Conservation (phyloP, 2,113 vertebrate species). For the Hippocampus mohnikei region DNA sequence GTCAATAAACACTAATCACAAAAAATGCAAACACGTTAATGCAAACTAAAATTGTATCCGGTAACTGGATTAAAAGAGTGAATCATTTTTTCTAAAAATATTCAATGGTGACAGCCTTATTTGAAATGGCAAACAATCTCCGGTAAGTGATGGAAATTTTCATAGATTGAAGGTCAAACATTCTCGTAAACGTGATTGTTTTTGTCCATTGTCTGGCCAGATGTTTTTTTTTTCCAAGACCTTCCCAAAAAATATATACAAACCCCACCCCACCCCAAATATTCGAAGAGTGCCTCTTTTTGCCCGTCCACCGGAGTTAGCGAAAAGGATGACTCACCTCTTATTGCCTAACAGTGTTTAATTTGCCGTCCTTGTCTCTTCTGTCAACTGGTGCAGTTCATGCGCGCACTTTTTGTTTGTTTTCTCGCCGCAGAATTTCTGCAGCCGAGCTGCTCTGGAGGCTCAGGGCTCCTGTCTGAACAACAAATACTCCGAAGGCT, state of each 20-base stretch:
- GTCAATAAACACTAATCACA: too few species aligned
- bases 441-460: conserved; percentile 90
- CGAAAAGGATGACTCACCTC: conserved; percentile 59
- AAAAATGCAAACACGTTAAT: too few species aligned
- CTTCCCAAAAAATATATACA: background rate
- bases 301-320: conserved; percentile 55
- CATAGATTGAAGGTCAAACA: too few species aligned
- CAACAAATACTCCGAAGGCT: conserved; percentile 97
- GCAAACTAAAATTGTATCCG: too few species aligned
- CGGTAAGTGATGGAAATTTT: too few species aligned
- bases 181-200: too few species aligned
- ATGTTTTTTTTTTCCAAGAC: background rate
- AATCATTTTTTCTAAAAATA: too few species aligned
- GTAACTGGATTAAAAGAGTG: too few species aligned
- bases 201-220: too few species aligned
- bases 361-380: conserved; percentile 63
- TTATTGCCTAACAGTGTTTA: conserved; percentile 70
- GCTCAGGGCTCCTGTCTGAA: conserved; percentile 93
- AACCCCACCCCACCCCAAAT: background rate
- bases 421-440: conserved; percentile 83
- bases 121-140: too few species aligned
- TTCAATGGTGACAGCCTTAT: too few species aligned
- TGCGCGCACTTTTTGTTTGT: conserved; percentile 36
- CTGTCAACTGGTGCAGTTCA: conserved; percentile 54
- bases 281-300: conserved; percentile 45